phyloP scores from a whole-genome alignment of 2,797 vertebrate species.

The Spinus pinus region DNA sequence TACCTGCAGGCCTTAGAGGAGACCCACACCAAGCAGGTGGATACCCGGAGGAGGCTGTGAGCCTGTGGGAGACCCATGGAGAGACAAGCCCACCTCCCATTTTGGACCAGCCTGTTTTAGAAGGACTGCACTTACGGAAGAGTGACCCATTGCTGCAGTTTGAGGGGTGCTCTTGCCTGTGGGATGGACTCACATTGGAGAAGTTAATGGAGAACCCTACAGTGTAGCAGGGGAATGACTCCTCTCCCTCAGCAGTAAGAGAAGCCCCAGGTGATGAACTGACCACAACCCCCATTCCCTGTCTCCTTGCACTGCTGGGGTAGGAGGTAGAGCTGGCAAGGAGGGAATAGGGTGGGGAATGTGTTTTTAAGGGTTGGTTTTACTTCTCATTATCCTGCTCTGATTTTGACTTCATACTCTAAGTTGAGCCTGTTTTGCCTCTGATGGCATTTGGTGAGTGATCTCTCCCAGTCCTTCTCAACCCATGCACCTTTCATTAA shows the following conservation, averaged over 20 bases:
- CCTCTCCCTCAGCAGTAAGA: background rate
- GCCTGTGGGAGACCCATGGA: accelerated
- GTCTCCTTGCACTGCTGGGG: background rate
- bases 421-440: background rate
- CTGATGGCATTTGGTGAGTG: background rate
- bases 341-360: background rate
- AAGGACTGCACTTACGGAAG: background rate
- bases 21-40: background rate
- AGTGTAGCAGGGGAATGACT: background rate
- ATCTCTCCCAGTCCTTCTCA: background rate
- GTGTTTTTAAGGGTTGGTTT: background rate
- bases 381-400: background rate
- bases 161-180: accelerated
- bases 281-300: background rate
- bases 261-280: background rate
- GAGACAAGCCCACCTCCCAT: too few relatives aligned
- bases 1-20: background rate
- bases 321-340: background rate
- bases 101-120: background rate
- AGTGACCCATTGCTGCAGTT: background rate
- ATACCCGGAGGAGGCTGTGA: background rate
- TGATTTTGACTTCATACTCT: background rate
- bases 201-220: background rate
- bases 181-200: accelerated
- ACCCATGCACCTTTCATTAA: too few relatives aligned